phyloP scores from a whole-genome alignment of 2,113 vertebrate species.

The Labeo rohita region DNA sequence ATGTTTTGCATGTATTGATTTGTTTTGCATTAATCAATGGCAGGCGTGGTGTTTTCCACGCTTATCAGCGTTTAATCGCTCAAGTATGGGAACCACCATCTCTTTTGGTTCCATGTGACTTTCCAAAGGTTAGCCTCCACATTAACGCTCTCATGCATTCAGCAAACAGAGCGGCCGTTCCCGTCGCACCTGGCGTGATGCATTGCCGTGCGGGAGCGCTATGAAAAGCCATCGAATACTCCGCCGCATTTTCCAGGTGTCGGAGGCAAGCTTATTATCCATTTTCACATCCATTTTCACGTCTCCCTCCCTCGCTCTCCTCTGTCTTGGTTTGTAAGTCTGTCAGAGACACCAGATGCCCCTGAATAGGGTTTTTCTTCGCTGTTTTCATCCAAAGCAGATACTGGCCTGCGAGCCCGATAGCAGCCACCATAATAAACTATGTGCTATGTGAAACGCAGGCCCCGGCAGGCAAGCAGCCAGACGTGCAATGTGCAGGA shows the following conservation, averaged over 20 bases:
- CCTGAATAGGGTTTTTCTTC: conserved; percentile 56
- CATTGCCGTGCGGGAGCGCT: conserved; percentile 34
- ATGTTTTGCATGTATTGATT: conserved; percentile 72
- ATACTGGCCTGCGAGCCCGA: conserved; percentile 54
- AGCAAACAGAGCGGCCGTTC: conserved; percentile 58
- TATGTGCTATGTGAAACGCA: conserved; percentile 30
- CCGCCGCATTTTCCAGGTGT: conserved; percentile 46
- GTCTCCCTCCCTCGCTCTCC: conserved; percentile 51
- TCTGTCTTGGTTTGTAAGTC: conserved; percentile 44
- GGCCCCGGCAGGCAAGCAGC: conserved; percentile 35
- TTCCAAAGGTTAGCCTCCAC: conserved; percentile 71
- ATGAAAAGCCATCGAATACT: conserved; percentile 46
- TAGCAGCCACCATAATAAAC: conserved; percentile 45
- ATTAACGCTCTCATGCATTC: conserved; percentile 68
- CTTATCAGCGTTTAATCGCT: conserved; percentile 80
- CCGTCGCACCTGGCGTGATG: conserved; percentile 34
- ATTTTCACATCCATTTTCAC: conserved; percentile 53
- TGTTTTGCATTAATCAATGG: conserved; percentile 78
- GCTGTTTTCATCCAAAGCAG: conserved; percentile 64
- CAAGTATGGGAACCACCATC: conserved; percentile 77
- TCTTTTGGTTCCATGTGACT: conserved; percentile 73
- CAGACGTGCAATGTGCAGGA: conserved; percentile 41
- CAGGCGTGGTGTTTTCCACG: conserved; percentile 78
- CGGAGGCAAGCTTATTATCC: conserved; percentile 46
- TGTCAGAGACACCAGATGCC: conserved; percentile 50